A percentile compares a stretch with the other conserved stretches of the same genome.
Evolutionary conservation across 2,113 vertebrate species (phyloP).

Genomic region (Otus sunia): DNA sequence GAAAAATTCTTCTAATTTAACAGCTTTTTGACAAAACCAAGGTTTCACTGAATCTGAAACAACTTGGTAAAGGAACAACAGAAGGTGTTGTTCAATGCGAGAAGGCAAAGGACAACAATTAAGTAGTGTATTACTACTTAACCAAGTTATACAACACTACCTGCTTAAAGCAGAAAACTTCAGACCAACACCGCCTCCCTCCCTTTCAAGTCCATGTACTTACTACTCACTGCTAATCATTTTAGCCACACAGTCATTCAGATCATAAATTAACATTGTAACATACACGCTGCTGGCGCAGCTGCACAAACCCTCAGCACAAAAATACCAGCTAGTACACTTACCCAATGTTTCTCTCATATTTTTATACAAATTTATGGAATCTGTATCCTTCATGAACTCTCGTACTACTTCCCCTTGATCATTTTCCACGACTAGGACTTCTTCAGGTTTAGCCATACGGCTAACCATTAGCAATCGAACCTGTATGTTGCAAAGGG

Average conservation of each 20-base stretch:
- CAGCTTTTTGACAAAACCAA: not conserved
- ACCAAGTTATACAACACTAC: not conserved
- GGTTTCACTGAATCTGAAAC: not conserved
- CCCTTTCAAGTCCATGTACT: not conserved
- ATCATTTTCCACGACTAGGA: conserved; percentile 98
- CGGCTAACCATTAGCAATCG: conserved; percentile 97
- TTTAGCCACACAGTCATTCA: not conserved
- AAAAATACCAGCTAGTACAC: not conserved
- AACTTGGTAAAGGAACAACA: not conserved
- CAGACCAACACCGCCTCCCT: not conserved
- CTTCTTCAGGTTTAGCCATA: conserved; percentile 98
- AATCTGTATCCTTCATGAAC: conserved; percentile 99
- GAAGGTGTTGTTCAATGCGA: not conserved
- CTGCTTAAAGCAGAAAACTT: not conserved
- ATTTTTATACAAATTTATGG: conserved; percentile 98
- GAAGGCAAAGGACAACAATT: not conserved
- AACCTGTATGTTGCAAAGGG: conserved; percentile 74
- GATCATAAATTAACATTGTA: not conserved
- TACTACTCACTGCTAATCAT: not conserved
- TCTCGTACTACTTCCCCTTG: conserved; percentile 98
- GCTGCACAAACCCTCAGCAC: not conserved
- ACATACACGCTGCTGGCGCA: not conserved
- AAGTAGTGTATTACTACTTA: not conserved
- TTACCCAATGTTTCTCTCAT: conserved; percentile 98
- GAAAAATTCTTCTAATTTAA: not conserved